Evolutionary conservation across 1,140 invertebrate genomes (phyloP).

Genomic region (Drosophila novamexicana): DNA sequence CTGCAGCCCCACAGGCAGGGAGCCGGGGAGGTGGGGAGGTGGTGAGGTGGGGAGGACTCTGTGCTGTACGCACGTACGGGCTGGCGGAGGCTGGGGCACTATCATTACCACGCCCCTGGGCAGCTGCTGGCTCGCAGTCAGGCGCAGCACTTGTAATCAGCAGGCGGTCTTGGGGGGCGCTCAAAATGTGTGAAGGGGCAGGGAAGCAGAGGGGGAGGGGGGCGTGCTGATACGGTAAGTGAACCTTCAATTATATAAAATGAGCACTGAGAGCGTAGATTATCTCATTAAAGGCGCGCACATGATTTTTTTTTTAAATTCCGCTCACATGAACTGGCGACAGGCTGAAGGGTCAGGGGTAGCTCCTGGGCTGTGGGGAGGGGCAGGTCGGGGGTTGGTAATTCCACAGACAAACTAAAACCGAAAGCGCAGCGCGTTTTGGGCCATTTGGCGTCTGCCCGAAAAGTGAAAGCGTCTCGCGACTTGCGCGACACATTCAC

Average conservation of each 20-base stretch:
- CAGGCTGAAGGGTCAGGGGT: neutral
- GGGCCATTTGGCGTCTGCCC: slow-evolving; percentile 29
- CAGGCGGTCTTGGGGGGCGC: slow-evolving; percentile 1
- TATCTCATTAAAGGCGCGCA: slow-evolving; percentile 77
- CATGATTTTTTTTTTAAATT: slow-evolving; percentile 68
- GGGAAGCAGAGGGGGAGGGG: slow-evolving; percentile 13
- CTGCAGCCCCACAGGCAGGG: slow-evolving; percentile 18
- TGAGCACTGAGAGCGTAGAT: slow-evolving; percentile 70
- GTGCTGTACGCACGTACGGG: slow-evolving; percentile 43
- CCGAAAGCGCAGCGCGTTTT: slow-evolving; percentile 41
- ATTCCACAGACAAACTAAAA: slow-evolving; percentile 50
- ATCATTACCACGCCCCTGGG: slow-evolving; percentile 37
- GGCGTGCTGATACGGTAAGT: slow-evolving; percentile 52
- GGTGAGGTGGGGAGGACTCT: neutral
- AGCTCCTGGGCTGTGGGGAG: neutral
- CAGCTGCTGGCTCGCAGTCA: neutral
- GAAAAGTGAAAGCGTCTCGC: slow-evolving; percentile 46
- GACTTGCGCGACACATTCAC: slow-evolving; percentile 65
- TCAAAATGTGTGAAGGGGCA: too few relatives aligned
- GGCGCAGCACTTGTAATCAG: slow-evolving; percentile 44
- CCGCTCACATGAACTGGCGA: slow-evolving; percentile 52
- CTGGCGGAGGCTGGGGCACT: slow-evolving; percentile 42
- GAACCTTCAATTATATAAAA: slow-evolving; percentile 82
- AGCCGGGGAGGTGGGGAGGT: too few relatives aligned
- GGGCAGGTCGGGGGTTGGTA: neutral